A percentile compares a stretch with the other conserved stretches of the same genome.
Evolutionary conservation across 2,888 invertebrate genomes (phyloP).

Genomic region (Pristionchus exspectatus): DNA sequence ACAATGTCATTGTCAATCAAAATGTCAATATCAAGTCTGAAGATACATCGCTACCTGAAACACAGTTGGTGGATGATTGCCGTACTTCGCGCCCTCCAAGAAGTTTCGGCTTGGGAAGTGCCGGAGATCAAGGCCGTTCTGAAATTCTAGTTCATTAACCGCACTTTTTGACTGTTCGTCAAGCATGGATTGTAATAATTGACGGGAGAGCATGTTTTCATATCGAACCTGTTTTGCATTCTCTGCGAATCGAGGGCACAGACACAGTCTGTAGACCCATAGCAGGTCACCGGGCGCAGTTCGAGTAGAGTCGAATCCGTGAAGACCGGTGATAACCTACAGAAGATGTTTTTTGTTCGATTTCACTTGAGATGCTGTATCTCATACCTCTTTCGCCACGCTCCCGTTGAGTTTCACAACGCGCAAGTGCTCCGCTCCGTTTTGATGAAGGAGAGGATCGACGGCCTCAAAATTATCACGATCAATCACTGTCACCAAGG

Average conservation of each 20-base stretch:
- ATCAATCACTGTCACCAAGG: background rate
- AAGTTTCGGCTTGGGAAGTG: background rate
- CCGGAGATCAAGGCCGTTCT: background rate
- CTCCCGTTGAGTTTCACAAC: background rate
- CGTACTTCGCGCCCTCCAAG: background rate
- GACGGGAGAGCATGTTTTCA: too few species aligned
- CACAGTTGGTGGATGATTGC: background rate
- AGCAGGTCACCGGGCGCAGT: background rate
- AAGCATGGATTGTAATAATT: too few species aligned
- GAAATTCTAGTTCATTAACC: background rate
- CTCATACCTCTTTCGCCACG: background rate
- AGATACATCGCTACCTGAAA: background rate
- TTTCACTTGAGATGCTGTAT: background rate
- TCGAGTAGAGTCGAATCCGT: background rate
- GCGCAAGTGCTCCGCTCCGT: background rate
- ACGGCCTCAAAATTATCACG: background rate
- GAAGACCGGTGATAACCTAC: background rate
- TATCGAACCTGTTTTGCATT: background rate
- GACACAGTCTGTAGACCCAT: background rate
- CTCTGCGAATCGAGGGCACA: background rate
- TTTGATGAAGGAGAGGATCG: background rate
- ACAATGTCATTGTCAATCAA: too few species aligned
- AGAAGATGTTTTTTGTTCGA: background rate
- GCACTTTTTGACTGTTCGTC: too few species aligned
- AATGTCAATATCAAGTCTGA: too few species aligned